Base-by-base conservation (phyloP, 2,113 vertebrate species). In the Romanogobio albipinnatus region DNA sequence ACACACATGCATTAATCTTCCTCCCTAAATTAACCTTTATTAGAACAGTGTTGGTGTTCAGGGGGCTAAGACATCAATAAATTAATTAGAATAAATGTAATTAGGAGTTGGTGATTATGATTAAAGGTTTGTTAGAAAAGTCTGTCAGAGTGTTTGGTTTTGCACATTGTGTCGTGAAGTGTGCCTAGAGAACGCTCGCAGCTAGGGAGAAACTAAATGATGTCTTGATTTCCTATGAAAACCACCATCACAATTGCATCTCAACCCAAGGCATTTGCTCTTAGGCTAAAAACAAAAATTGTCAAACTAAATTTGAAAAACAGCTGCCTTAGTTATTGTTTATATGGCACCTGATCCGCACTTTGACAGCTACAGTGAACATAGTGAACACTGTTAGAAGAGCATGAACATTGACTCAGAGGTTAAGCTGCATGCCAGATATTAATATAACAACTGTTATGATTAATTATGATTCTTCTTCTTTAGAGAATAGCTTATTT, bases 11-110 rank as follows among this genome's bases (percentile, higher is more conserved):
- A 88, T 77, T 85, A 78, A 88, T 88, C 84, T 85, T 88, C 84
- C 58, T 82, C 49, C 85, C 76, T 68, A 86, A 86, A 88, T 86
- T 68, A 88, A 86, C 84, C 81, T 83, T 83, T 83, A 76, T 86
- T 76, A 76, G 70, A 85, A 85, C 84, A 81, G 71, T 51, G 71
- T 80, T 79, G 81, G 82, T 88, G 66, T 80, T 83, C 87, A 83
- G 78, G 78, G 82, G 78, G 59, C 87, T 68, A 70, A 85, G 78
- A 82, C 51, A 33, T 71, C 71, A 24, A 75, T 83, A 86, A 76
- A 88, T 88, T 29, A 84, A 88, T 88, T 83, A 56, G 75, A 82
- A 85, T 86, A 76, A 84, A 86, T 73, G 82, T 85, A 88, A 86
- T 88, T 86, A 88, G 58, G 39, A 83, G 66, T 83, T 83, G 80